Evolutionary conservation across 2,888 invertebrate species (phyloP).

Genomic region (Gastrophysa polygoni): DNA sequence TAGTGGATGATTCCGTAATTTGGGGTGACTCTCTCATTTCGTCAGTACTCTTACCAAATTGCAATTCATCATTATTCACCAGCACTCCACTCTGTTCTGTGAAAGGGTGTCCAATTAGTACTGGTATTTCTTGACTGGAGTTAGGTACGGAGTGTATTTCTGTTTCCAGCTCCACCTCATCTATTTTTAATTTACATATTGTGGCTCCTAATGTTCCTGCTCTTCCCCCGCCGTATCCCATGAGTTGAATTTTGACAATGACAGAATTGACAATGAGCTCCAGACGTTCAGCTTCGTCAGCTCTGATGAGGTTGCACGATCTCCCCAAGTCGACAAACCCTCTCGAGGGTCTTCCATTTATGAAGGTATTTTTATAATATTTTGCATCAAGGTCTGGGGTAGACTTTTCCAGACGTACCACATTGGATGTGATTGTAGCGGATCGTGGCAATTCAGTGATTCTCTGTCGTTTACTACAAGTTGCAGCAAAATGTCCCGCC

Average conservation of each 20-base stretch:
- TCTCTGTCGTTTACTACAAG: neutral
- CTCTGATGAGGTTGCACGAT: neutral
- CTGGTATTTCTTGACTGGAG: neutral
- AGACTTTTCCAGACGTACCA: neutral
- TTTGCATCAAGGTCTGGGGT: neutral
- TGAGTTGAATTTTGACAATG: neutral
- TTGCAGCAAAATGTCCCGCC: neutral
- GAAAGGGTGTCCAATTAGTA: neutral
- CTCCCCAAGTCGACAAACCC: neutral
- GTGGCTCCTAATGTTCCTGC: neutral
- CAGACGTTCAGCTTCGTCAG: neutral
- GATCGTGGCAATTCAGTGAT: neutral
- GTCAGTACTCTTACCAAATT: neutral
- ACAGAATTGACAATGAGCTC: neutral
- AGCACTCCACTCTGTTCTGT: neutral
- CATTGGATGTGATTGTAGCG: neutral
- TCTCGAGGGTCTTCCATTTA: neutral
- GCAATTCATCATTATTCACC: neutral
- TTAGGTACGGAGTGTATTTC: neutral
- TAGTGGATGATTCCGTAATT: neutral
- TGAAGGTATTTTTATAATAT: neutral
- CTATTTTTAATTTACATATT: neutral
- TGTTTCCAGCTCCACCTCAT: neutral
- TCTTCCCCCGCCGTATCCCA: neutral
- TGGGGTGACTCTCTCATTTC: neutral